These are phyloP conservation scores for Arizona elegans DNA, from an alignment of 2,113 vertebrate species.

Conservation along the genomic window DNA sequence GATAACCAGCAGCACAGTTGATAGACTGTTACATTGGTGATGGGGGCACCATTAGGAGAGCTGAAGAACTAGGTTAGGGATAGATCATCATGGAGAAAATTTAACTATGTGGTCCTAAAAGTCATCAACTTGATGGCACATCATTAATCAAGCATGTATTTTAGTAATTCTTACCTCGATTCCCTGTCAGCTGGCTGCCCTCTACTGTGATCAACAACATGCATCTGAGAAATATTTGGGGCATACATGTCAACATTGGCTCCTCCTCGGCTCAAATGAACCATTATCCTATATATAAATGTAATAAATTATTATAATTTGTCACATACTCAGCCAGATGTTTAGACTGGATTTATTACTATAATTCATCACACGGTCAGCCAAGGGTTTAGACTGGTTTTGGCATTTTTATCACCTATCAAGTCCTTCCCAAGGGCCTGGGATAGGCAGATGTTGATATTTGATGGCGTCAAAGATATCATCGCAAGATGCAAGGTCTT, in stretches of 20 bases:
- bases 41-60: not conserved
- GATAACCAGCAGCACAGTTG: not conserved
- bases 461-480: not conserved
- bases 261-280: conserved; percentile 83
- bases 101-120: not conserved
- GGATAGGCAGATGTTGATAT: not conserved
- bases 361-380: not conserved
- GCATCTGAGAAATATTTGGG: conserved; percentile 86
- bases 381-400: not conserved
- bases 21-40: not conserved
- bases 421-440: not conserved
- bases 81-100: not conserved
- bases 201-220: conserved; percentile 88
- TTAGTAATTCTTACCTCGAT: conserved; percentile 65
- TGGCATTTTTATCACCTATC: not conserved
- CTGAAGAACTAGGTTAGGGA: not conserved
- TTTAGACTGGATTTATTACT: not conserved
- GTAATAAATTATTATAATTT: not conserved
- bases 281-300: conserved; percentile 66
- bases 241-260: conserved; percentile 88
- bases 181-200: conserved; percentile 81
- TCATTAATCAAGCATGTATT: not conserved
- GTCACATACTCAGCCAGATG: not conserved
- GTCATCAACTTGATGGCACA: not conserved
- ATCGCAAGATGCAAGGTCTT: not conserved